A percentile compares a stretch with the other conserved stretches of the same genome.
These are phyloP conservation scores for Oncorhynchus tshawytscha DNA, from an alignment of 2,113 vertebrate genomes.

Conservation along the genomic window DNA sequence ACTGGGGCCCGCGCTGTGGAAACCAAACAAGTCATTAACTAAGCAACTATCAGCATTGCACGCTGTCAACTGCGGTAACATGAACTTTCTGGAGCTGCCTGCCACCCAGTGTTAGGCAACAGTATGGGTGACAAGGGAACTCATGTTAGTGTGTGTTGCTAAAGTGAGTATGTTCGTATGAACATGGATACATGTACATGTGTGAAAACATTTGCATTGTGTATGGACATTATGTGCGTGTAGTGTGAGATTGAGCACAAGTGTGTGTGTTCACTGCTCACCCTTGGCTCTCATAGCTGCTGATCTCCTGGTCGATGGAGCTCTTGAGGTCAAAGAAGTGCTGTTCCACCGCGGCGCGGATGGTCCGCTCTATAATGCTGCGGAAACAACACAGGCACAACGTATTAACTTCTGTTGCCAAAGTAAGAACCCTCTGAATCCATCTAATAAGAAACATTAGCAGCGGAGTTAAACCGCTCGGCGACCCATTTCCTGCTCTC, in stretches of 20 bases:
- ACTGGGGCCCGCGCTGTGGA: slow-evolving; percentile 42
- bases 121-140: not conserved
- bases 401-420: not conserved
- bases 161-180: too few species aligned
- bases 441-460: not conserved
- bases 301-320: slow-evolving; percentile 83
- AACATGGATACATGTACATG: not conserved
- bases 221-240: not conserved
- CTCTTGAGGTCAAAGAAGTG: slow-evolving; percentile 89
- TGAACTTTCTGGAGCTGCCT: not conserved
- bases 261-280: slow-evolving; percentile 33
- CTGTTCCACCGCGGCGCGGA: slow-evolving; percentile 90
- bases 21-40: slow-evolving; percentile 3
- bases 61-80: not conserved
- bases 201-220: not conserved
- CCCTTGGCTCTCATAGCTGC: slow-evolving; percentile 62
- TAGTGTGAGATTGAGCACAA: not conserved
- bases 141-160: too few species aligned
- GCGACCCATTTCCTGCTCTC: not conserved
- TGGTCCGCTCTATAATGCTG: slow-evolving; percentile 88
- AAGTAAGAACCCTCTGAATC: not conserved
- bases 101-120: not conserved
- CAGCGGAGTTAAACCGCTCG: not conserved
- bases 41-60: not conserved
- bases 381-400: slow-evolving; percentile 22